These are phyloP conservation scores for Drosophila funebris DNA, from an alignment of 1,140 invertebrate species.

Conservation along the genomic window DNA sequence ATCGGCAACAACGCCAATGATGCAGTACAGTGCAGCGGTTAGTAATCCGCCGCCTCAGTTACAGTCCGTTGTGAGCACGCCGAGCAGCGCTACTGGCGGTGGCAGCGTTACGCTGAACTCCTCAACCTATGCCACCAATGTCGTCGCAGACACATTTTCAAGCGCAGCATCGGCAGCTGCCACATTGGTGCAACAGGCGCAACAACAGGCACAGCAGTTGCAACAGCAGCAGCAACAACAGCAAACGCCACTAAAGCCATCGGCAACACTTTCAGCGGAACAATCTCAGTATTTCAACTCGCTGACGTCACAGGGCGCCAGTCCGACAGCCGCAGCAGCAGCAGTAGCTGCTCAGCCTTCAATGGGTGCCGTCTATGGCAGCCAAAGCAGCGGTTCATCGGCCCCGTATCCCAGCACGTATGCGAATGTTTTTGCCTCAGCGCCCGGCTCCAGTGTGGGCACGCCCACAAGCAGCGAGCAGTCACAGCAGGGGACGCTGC, in stretches of 20 bases:
- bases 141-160: constrained; percentile 74
- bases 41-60: constrained; percentile 74
- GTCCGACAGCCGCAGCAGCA: constrained; percentile 54
- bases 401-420: constrained; percentile 67
- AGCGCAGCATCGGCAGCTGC: constrained; percentile 76
- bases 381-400: constrained; percentile 25
- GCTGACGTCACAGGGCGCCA: constrained; percentile 71
- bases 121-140: constrained; percentile 46
- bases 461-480: constrained; percentile 64
- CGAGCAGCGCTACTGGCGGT: constrained; percentile 38
- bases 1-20: constrained; percentile 69
- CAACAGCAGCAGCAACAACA: constrained; percentile 69
- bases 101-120: constrained; percentile 24
- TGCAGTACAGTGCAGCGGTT: constrained; percentile 77
- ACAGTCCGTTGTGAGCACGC: constrained; percentile 53
- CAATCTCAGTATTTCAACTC: constrained; percentile 84
- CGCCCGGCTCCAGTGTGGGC: constrained; percentile 60
- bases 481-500: constrained; percentile 86
- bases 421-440: constrained; percentile 76
- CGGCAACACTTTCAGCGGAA: constrained; percentile 79
- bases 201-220: constrained; percentile 62
- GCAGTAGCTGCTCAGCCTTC: constrained; percentile 39
- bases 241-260: constrained; percentile 73
- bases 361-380: constrained; percentile 36
- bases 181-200: constrained; percentile 75